Evolutionary conservation across 2,888 invertebrate species (phyloP).

Genomic region (Melitaea athalia): DNA sequence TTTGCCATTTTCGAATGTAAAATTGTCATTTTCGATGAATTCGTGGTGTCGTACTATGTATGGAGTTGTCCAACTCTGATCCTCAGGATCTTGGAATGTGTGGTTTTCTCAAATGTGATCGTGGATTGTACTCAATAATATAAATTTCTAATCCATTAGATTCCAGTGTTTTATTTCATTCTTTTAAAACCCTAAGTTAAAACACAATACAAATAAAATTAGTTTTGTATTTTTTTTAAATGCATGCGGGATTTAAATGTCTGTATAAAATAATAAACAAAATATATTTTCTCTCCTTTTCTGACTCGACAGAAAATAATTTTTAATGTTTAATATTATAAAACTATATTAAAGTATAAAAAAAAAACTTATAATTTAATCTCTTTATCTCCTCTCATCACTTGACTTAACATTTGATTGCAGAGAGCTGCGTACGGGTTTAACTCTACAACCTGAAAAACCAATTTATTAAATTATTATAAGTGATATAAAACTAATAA

Average conservation of each 20-base stretch:
- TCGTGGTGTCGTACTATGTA: slow-evolving; percentile 45
- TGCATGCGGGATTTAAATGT: no score
- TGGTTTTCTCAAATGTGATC: slow-evolving; percentile 67
- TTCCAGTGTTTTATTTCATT: slow-evolving; percentile 65
- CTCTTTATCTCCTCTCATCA: slow-evolving; percentile 82
- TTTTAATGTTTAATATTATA: no score
- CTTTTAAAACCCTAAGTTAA: background rate
- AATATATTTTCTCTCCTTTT: no score
- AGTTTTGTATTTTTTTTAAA: no score
- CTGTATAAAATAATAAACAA: no score
- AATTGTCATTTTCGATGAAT: slow-evolving; percentile 62
- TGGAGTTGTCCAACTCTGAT: slow-evolving; percentile 45
- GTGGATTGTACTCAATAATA: slow-evolving; percentile 81
- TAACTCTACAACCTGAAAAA: slow-evolving; percentile 87
- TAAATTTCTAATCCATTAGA: slow-evolving; percentile 82
- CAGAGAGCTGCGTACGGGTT: slow-evolving; percentile 98
- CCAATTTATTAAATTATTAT: background rate
- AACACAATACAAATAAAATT: background rate
- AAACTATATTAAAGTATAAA: background rate
- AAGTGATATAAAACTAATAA: no score
- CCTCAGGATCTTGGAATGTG: slow-evolving; percentile 54
- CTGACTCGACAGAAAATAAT: no score
- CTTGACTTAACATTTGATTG: slow-evolving; percentile 95
- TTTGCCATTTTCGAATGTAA: slow-evolving; percentile 73
- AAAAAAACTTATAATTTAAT: slow-evolving; percentile 51